Percentiles rank a stretch among this genome's conserved stretches.
Evolutionary conservation across 2,888 invertebrate species (phyloP).

Genomic region (Calliopum simillimum): DNA sequence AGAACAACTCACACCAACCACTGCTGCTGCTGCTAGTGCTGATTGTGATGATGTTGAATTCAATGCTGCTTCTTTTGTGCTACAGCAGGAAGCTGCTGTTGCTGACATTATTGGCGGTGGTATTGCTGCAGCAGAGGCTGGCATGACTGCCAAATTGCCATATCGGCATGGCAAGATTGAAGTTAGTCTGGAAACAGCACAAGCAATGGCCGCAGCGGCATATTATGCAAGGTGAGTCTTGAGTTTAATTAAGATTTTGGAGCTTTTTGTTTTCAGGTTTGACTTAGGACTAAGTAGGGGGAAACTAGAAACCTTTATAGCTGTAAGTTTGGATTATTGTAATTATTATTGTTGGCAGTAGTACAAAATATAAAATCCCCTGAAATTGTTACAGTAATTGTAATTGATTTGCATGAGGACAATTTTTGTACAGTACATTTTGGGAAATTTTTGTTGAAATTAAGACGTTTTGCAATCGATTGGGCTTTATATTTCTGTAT

Average conservation of each 20-base stretch:
- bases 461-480: no score
- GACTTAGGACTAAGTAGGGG: neutral
- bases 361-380: neutral
- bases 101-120: neutral
- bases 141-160: slow-evolving; percentile 52
- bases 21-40: no score
- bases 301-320: neutral
- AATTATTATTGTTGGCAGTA: neutral
- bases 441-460: no score
- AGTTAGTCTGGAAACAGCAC: slow-evolving; percentile 60
- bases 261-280: neutral
- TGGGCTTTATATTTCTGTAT: no score
- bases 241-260: slow-evolving; percentile 33
- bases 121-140: neutral
- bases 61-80: neutral
- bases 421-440: no score
- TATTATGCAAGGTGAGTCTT: slow-evolving; percentile 61
- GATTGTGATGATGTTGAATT: no score
- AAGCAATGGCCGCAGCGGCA: slow-evolving; percentile 61
- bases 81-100: neutral
- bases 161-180: slow-evolving; percentile 61
- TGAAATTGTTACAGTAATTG: neutral
- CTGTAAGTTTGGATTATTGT: neutral
- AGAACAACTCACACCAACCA: slow-evolving; percentile 37
- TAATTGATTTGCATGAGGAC: no score